Evolutionary conservation across 2,113 vertebrate genomes (phyloP).

Genomic region (Burhinus bistriatus): DNA sequence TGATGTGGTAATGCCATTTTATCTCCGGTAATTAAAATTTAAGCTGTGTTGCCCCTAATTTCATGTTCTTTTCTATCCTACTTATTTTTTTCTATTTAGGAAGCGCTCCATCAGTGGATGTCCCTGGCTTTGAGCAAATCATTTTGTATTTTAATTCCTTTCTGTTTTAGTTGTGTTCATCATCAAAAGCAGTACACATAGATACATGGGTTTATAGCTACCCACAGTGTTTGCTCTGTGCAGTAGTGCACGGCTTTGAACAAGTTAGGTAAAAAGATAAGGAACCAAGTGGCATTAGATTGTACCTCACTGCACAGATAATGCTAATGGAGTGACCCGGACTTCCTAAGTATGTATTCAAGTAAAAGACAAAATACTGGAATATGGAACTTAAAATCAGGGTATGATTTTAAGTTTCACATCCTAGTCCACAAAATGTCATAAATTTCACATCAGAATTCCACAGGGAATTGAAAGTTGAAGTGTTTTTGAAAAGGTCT

Average conservation of each 20-base stretch:
- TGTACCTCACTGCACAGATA: not conserved
- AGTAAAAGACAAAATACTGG: not conserved
- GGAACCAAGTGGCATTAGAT: not conserved
- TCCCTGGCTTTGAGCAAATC: not conserved
- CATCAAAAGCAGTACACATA: not conserved
- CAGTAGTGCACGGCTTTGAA: not conserved
- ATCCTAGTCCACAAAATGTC: not conserved
- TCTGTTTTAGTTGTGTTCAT: not conserved
- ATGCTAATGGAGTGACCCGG: not conserved
- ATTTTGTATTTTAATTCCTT: not conserved
- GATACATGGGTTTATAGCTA: not conserved
- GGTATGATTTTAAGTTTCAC: not conserved
- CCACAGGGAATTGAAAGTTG: not conserved
- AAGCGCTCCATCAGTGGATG: not conserved
- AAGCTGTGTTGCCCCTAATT: not conserved
- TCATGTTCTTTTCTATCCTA: not conserved
- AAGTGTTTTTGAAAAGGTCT: not conserved
- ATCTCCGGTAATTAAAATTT: not conserved
- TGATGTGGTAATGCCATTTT: not conserved
- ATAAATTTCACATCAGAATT: not conserved
- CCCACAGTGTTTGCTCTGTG: not conserved
- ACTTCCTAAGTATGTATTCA: not conserved
- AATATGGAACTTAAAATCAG: not conserved
- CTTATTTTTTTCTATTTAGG: not conserved
- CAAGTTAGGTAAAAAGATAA: not conserved